Percentiles rank a stretch among this genome's conserved stretches.
phyloP scores from a whole-genome alignment of 2,888 invertebrate species.

The Troides oblongomaculatus region DNA sequence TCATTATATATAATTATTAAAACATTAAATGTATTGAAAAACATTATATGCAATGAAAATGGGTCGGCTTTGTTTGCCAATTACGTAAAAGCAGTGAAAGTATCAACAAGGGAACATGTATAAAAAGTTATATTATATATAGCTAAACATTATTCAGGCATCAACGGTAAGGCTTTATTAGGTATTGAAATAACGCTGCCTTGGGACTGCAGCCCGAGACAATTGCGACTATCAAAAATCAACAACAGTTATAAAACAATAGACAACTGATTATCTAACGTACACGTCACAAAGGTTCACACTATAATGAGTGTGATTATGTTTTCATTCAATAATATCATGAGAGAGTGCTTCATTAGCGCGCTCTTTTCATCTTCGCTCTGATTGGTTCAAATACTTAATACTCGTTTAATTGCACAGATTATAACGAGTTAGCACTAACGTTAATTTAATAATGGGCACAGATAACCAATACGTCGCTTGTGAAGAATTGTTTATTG shows the following conservation, averaged over 20 bases:
- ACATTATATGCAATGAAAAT: too few species aligned
- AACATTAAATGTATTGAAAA: too few species aligned
- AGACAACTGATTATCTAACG: slow-evolving; percentile 11
- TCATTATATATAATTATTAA: too few species aligned
- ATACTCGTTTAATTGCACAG: slow-evolving; percentile 5
- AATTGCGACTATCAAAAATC: neutral
- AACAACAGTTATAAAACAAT: slow-evolving; percentile 9
- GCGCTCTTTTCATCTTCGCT: neutral
- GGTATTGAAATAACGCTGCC: too few species aligned
- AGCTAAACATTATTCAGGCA: too few species aligned
- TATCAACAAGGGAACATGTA: too few species aligned
- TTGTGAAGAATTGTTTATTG: slow-evolving; percentile 1
- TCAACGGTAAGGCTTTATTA: too few species aligned
- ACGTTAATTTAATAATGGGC: neutral
- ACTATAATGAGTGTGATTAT: slow-evolving; percentile 5
- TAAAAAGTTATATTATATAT: too few species aligned
- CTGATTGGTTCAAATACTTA: slow-evolving; percentile 19
- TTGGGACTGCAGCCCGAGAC: too few species aligned
- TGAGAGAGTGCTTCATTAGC: slow-evolving; percentile 17
- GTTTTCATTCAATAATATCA: slow-evolving; percentile 16
- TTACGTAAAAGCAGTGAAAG: too few species aligned
- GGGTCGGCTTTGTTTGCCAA: too few species aligned
- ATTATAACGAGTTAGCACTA: neutral
- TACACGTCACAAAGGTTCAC: slow-evolving; percentile 4
- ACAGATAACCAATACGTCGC: slow-evolving; percentile 10